A percentile compares a stretch with the other conserved stretches of the same genome.
phyloP scores from a whole-genome alignment of 2,797 vertebrate genomes.

The Sardinella longiceps region DNA sequence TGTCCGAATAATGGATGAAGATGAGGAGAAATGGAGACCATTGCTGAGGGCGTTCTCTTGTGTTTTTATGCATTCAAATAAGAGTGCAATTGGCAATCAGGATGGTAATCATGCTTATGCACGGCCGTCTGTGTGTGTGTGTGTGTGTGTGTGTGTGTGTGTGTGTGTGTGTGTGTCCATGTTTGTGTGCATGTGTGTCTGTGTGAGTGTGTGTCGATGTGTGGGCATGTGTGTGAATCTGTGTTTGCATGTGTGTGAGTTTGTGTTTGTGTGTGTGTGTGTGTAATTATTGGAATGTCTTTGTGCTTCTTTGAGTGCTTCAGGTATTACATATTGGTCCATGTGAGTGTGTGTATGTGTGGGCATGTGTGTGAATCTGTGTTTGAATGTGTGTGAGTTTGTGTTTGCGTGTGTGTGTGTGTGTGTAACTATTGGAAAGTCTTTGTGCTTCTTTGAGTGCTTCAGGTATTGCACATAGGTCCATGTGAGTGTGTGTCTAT shows the following conservation, averaged over 20 bases:
- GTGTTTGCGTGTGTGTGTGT: background rate
- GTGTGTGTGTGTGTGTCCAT: slow-evolving; percentile 7
- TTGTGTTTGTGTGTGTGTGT: background rate
- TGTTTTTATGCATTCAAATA: background rate
- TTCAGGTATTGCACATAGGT: background rate
- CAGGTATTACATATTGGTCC: too few relatives aligned
- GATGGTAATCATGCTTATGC: background rate
- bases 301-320: background rate
- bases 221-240: background rate
- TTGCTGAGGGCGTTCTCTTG: background rate
- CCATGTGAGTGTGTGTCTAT: too few relatives aligned
- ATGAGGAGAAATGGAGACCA: slow-evolving; percentile 12
- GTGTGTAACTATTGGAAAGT: background rate
- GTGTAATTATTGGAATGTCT: too few relatives aligned
- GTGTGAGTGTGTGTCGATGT: background rate
- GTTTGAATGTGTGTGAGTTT: background rate
- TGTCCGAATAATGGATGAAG: background rate
- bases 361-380: background rate
- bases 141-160: background rate
- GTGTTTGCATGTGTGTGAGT: background rate
- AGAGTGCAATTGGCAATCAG: background rate
- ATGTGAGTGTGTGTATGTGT: background rate
- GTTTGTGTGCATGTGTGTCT: background rate
- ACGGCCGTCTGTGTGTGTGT: background rate
- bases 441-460: background rate